Conservation (phyloP, 2,113 vertebrate species). For the Fulica atra region DNA sequence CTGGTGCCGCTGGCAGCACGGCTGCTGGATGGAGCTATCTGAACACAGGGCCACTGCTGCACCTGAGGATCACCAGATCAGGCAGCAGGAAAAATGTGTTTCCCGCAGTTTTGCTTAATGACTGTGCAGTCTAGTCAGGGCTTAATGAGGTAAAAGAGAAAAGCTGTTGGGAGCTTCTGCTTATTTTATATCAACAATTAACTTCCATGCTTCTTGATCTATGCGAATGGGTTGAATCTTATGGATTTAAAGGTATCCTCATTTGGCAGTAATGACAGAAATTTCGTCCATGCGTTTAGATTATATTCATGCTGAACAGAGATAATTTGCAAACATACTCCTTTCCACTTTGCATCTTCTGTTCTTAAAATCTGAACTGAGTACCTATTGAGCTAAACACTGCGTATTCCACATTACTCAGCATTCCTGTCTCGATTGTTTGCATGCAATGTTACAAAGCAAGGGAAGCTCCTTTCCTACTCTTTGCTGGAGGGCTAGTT, state of each 20-base stretch:
- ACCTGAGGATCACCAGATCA: constrained; percentile 14
- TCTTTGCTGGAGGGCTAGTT: constrained; percentile 24
- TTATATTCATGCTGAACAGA: not conserved
- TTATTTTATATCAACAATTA: constrained; percentile 47
- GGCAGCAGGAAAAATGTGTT: constrained; percentile 9
- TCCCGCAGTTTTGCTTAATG: constrained; percentile 19
- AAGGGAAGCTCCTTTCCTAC: not conserved
- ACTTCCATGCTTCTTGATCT: constrained; percentile 4
- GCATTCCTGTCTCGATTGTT: not conserved
- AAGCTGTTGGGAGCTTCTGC: constrained; percentile 22
- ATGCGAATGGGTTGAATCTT: not conserved
- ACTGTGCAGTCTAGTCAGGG: constrained; percentile 15
- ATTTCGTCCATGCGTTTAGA: not conserved
- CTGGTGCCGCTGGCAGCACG: not conserved
- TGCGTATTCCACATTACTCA: not conserved
- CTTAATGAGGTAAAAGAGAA: constrained; percentile 60
- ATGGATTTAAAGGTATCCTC: not conserved
- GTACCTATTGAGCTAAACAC: not conserved
- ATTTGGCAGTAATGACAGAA: not conserved
- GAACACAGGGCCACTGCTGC: not conserved
- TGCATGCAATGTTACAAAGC: not conserved
- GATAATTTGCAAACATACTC: not conserved
- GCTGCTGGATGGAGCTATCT: not conserved
- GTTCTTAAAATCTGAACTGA: not conserved
- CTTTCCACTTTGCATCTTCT: not conserved